Conservation (phyloP, 2,797 vertebrate species). For the Lacerta bilineata region DNA sequence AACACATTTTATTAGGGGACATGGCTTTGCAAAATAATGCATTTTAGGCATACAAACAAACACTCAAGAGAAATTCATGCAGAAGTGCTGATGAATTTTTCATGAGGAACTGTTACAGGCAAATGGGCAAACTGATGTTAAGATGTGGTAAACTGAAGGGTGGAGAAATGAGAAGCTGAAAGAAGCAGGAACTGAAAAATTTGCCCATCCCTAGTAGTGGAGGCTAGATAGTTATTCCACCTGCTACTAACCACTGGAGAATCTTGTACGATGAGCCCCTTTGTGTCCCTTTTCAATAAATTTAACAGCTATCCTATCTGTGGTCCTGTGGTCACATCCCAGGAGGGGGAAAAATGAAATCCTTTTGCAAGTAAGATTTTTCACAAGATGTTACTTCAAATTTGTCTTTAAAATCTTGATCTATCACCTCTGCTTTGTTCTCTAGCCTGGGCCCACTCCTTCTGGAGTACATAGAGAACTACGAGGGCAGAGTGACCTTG, state of each 20-base stretch:
- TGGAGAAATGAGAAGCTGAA: not conserved
- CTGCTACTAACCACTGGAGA: no score
- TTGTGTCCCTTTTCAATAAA: not conserved
- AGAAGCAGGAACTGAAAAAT: no score
- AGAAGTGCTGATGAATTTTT: no score
- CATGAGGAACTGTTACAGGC: no score
- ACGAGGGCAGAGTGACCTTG: conserved; percentile 70
- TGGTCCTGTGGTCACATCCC: conserved; percentile 16
- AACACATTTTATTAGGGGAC: no score
- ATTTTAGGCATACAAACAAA: no score
- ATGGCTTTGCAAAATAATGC: no score
- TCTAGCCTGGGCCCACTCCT: conserved; percentile 22
- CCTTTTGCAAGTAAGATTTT: conserved; percentile 53
- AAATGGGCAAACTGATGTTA: no score
- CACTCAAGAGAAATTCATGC: no score
- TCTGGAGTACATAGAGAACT: conserved; percentile 35
- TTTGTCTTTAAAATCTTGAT: conserved; percentile 43
- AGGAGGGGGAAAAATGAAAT: not conserved
- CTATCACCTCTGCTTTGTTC: conserved; percentile 52
- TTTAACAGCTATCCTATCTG: not conserved
- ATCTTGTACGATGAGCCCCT: not conserved
- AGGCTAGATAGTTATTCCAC: no score
- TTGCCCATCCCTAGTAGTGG: no score
- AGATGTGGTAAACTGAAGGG: no score
- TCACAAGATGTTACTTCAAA: conserved; percentile 47